Evolutionary conservation across 2,797 vertebrate genomes (phyloP), one percentile per base, ranked within the genome.

Genomic region (Peromyscus attwateri): DNA sequence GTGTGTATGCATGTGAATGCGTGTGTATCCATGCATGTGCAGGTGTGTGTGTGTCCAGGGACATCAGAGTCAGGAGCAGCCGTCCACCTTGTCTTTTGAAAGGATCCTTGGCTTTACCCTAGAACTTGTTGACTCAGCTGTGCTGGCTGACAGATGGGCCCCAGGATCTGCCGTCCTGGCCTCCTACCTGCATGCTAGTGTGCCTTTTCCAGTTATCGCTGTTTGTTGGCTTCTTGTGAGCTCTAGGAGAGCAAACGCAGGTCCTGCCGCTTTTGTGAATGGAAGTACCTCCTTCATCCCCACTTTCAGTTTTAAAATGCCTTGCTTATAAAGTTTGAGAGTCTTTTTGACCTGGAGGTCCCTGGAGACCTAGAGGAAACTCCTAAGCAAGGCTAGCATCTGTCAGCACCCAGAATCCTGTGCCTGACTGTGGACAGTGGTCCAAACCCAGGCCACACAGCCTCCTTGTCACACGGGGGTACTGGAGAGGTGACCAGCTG

Each of bases 341-440:
- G 43, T 97, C 87, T 96, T 92, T 83, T 92, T 83, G 60, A 91
- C 96, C 92, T 94, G 91, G 91, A 96, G 89, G 94, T 97, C 92
- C 96, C 97, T 55, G n/a, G 89, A 49, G 46, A 91, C 75, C 92
- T 87, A 73, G 95, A 95, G 87, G 82, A 71, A 70, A 91, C 92
- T 96, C 87, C 94, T 97, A 95, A 94, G 91, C 95, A 96, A 95
- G 96, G 87, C 79, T 71, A 96, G 73, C 68, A 87, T 97, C 97
- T 92, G 87, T 95, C 94, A 95, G 95, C 31, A 73, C 34, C 31
- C 57, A 66, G 64, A 95, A 92, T 93, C 94, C 94, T 46, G 75
- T 37, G 85, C 91, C 95, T 96, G 92, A 97, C 6, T 91, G 92
- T 95, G 92, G 96, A 83, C 68, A 75, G 96, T 80, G 93, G 96